A percentile compares a stretch with the other conserved stretches of the same genome.
These are phyloP conservation scores for Seira sanloemensis DNA, from an alignment of 2,888 invertebrate genomes.

Conservation along the genomic window DNA sequence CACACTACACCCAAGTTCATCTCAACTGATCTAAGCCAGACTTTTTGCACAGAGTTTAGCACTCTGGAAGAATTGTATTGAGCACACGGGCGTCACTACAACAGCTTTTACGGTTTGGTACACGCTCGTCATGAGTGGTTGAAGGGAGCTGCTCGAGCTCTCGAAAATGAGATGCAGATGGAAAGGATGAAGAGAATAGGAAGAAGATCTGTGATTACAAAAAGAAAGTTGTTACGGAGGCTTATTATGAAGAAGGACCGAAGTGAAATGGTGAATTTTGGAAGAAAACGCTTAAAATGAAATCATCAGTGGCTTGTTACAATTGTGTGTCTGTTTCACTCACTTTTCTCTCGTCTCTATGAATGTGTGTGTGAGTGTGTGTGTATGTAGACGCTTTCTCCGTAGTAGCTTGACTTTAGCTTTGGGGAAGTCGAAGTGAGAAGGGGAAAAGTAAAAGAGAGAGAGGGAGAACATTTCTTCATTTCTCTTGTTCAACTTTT, in stretches of 20 bases:
- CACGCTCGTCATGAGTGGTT: background rate
- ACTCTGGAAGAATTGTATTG: too few species aligned
- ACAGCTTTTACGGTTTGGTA: too few species aligned
- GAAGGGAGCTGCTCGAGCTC: background rate
- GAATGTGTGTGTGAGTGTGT: too few species aligned
- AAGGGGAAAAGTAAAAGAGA: too few species aligned
- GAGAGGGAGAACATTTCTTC: background rate
- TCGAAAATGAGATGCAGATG: background rate
- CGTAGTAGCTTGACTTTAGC: background rate
- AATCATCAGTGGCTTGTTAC: background rate
- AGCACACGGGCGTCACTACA: too few species aligned
- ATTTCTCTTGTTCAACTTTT: background rate
- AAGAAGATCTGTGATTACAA: constrained; percentile 23
- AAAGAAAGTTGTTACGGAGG: background rate
- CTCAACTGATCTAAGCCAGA: too few species aligned
- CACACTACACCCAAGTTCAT: too few species aligned
- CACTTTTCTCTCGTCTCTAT: too few species aligned
- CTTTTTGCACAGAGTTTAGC: too few species aligned
- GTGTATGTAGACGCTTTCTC: background rate
- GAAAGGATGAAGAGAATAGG: background rate
- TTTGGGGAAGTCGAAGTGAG: too few species aligned
- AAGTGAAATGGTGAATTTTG: background rate
- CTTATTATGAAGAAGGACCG: background rate
- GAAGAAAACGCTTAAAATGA: background rate
- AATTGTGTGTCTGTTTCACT: background rate